Conservation (phyloP, 2,888 invertebrate species). For the Fragum whitleyi region DNA sequence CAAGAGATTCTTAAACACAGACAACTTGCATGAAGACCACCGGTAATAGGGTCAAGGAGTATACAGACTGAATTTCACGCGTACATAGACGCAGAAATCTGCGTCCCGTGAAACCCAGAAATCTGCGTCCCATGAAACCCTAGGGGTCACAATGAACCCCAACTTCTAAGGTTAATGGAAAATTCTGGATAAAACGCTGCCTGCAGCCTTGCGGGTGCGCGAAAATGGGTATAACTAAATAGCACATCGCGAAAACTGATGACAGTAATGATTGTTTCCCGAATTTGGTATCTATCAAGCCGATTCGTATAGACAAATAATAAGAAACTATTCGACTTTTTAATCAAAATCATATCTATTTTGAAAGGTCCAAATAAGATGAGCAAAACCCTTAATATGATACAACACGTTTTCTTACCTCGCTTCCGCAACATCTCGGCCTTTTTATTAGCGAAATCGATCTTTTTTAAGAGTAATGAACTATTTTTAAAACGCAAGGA, state of each 20-base stretch:
- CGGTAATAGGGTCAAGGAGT: no score
- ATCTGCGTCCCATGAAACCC: not conserved
- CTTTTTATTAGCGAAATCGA: not conserved
- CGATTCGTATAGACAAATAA: not conserved
- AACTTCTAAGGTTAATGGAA: no score
- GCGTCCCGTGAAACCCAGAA: no score
- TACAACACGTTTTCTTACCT: not conserved
- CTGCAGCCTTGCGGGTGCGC: not conserved
- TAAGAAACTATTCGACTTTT: not conserved
- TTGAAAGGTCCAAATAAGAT: not conserved
- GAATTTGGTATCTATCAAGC: not conserved
- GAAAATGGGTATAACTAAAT: not conserved
- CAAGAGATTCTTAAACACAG: no score
- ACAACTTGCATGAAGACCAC: no score
- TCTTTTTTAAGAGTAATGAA: no score
- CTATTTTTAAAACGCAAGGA: no score
- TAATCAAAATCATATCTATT: not conserved
- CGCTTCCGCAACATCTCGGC: slow-evolving; percentile 11
- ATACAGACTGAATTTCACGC: no score
- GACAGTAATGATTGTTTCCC: not conserved
- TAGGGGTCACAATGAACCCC: not conserved
- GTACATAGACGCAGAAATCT: no score
- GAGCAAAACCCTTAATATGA: not conserved
- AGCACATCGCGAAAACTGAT: slow-evolving; percentile 1
- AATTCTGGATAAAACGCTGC: not conserved